Evolutionary conservation across 2,113 vertebrate genomes (phyloP), one percentile per base, ranked within the genome.

Genomic region (Arizona elegans): DNA sequence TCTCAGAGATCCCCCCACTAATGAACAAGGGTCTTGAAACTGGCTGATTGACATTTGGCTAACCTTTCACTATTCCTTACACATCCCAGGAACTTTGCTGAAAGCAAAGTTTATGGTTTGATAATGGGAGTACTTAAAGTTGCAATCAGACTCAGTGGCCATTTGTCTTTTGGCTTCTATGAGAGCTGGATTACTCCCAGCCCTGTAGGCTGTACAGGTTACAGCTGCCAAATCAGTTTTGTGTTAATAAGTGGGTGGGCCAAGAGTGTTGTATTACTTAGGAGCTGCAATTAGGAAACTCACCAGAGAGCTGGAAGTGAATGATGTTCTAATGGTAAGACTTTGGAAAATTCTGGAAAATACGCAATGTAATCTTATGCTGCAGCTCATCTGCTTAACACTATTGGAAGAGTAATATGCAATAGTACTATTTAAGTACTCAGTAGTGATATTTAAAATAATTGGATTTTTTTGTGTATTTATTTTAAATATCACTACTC

Each of bases 1-100:
- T 97, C 96, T 95, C 93, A 95, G 97, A 97, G 97, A 97, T 96
- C 97, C 94, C 91, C 4, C 90, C 95, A 93, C 55, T 29, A 90
- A n/a, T 56, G 52, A 94, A 91, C 90, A 90, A 88, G 21, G 87
- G 89, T 54, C 95, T 93, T 91, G 95, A 59, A 94, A 95, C 87
- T 62, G 95, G 91, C 94, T 96, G 96, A 96, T 91, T 96, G 94
- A 95, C 96, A 94, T 58, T 96, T 94, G 95, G 96, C 96, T 97
- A 96, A 95, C 96, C 96, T 90, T 88, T 94, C 92, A 58, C 86
- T 88, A 87, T 52, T 93, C 88, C 17, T 96, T 97, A 96, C 95
- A 95, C 92, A 29, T 92, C 81, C 92, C 95, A 95, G 90, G 95
- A 94, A 59, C 90, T 93, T 91, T 87, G 50, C 54, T 88, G n/a